phyloP scores from a whole-genome alignment of 2,888 invertebrate genomes.

The Epiblema foenella region DNA sequence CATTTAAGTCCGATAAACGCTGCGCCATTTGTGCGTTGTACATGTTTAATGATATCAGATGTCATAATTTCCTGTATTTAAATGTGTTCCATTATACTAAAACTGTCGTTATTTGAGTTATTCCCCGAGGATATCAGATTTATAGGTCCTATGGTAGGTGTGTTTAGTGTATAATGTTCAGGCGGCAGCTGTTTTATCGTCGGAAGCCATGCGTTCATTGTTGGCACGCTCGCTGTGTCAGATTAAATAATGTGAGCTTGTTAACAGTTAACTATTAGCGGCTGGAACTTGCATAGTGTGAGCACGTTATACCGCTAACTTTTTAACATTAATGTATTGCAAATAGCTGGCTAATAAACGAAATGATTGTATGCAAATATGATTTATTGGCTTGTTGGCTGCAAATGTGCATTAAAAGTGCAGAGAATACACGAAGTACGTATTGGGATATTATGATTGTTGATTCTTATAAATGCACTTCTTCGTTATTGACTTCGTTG shows the following conservation, averaged over 20 bases:
- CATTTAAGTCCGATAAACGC: not conserved
- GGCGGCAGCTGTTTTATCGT: constrained; percentile 63
- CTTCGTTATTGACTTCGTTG: not conserved
- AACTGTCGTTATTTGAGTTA: constrained; percentile 33
- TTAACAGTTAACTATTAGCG: constrained; percentile 55
- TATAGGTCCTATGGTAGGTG: constrained; percentile 42
- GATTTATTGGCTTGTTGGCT: not conserved
- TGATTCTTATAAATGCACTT: not conserved
- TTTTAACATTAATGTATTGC: constrained; percentile 27
- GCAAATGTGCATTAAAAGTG: not conserved
- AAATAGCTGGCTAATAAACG: constrained; percentile 24
- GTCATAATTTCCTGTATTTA: constrained; percentile 35
- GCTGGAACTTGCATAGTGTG: constrained; percentile 44
- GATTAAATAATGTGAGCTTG: constrained; percentile 61
- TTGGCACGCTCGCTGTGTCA: constrained; percentile 59
- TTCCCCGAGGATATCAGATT: constrained; percentile 44
- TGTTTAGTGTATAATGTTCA: constrained; percentile 53
- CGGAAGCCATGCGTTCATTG: constrained; percentile 62
- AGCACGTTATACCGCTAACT: constrained; percentile 5
- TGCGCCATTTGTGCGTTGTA: not conserved
- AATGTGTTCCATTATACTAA: constrained; percentile 28
- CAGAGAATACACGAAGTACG: not conserved
- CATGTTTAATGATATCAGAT: constrained; percentile 24
- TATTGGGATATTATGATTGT: not conserved
- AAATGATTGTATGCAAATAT: constrained; percentile 31